Evolutionary conservation across 2,113 vertebrate genomes (phyloP).

Genomic region (Apodemus speciosus): DNA sequence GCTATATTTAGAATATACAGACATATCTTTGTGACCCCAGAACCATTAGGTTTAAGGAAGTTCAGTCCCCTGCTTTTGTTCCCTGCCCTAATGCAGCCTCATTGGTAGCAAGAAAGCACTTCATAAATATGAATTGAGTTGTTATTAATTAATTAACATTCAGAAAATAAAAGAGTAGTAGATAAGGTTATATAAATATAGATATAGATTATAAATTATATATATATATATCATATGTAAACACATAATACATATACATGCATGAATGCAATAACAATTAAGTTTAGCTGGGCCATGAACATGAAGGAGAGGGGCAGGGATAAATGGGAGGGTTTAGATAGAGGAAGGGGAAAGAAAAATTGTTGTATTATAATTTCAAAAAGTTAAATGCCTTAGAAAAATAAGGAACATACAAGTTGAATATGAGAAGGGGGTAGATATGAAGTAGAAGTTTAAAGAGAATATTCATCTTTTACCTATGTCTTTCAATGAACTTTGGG

Average conservation of each 20-base stretch:
- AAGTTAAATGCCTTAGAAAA: neutral
- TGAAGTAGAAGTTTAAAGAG: neutral
- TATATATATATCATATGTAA: no score
- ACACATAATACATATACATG: no score
- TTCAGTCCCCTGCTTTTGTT: neutral
- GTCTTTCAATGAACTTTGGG: neutral
- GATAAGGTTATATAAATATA: no score
- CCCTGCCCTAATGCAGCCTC: fast-evolving
- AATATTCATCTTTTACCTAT: neutral
- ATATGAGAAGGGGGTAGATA: neutral
- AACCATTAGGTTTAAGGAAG: neutral
- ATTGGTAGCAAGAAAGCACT: no score
- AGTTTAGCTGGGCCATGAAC: neutral
- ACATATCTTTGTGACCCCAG: neutral
- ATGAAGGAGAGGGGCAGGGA: neutral
- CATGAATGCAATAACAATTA: neutral
- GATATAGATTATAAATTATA: no score
- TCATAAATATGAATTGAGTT: neutral
- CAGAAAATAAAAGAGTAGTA: no score
- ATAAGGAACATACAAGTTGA: neutral
- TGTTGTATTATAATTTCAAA: neutral
- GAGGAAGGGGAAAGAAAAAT: neutral
- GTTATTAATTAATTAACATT: neutral
- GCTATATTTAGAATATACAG: neutral
- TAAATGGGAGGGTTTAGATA: neutral